phyloP scores from a whole-genome alignment of 23 tunicate species.

The Halocynthia roretzi region DNA sequence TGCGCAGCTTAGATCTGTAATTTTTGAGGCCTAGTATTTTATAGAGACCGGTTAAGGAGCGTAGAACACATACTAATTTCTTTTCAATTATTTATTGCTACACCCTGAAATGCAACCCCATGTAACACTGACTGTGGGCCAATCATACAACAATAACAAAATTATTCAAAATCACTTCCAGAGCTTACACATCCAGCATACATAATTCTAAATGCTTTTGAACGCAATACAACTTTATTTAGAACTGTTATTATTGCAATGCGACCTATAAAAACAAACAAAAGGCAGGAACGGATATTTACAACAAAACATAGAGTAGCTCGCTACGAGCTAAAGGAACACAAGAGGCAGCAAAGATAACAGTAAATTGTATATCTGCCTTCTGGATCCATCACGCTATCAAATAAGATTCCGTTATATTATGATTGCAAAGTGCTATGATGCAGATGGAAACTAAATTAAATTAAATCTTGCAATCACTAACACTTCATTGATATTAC shows the following conservation, averaged over 20 bases:
- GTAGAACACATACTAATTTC: too few relatives aligned
- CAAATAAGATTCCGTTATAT: background rate
- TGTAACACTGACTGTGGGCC: too few relatives aligned
- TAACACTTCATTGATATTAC: background rate
- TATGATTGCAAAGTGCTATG: background rate
- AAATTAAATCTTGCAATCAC: background rate
- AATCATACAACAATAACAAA: too few relatives aligned
- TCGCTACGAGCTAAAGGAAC: constrained; percentile 8
- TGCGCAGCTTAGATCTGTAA: too few relatives aligned
- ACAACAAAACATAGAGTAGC: background rate
- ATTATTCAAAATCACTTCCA: too few relatives aligned
- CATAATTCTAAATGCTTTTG: too few relatives aligned
- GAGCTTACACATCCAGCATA: too few relatives aligned
- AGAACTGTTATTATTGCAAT: constrained; percentile 7
- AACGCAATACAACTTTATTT: too few relatives aligned
- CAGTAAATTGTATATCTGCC: background rate
- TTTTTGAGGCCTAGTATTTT: too few relatives aligned
- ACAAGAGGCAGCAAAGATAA: background rate
- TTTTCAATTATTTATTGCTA: too few relatives aligned
- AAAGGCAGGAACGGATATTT: constrained; percentile 14
- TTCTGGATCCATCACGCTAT: background rate
- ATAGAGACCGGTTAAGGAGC: too few relatives aligned
- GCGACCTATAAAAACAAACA: background rate
- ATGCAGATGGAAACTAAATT: background rate
- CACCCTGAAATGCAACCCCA: too few relatives aligned